Conservation (phyloP, 1,140 invertebrate species). For the Ceratitis capitata region DNA sequence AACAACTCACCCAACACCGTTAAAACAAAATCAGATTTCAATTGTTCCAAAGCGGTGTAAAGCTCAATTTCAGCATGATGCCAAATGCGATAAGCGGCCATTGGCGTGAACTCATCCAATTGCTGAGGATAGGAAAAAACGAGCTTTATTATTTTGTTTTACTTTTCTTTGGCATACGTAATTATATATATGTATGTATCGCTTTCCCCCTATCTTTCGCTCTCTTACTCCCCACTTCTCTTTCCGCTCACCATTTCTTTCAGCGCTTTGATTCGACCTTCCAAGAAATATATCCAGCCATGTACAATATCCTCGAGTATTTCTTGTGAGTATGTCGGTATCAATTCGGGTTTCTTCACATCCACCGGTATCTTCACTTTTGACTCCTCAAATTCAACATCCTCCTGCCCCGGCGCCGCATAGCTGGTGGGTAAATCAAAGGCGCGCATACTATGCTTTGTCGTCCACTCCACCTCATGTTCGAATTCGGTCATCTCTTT, state of each 20-base stretch:
- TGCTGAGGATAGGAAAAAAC: conserved; percentile 49
- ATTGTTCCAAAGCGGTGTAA: conserved; percentile 80
- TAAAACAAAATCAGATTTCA: conserved; percentile 76
- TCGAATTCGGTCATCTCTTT: conserved; percentile 57
- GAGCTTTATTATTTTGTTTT: too few species aligned
- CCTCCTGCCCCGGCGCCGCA: conserved; percentile 62
- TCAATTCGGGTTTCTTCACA: conserved; percentile 65
- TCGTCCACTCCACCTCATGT: conserved; percentile 66
- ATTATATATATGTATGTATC: too few species aligned
- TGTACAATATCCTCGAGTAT: conserved; percentile 73
- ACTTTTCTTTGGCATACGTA: background rate
- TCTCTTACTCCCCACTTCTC: too few species aligned
- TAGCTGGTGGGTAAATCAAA: conserved; percentile 73
- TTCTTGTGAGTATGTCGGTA: conserved; percentile 67
- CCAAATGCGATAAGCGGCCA: conserved; percentile 87
- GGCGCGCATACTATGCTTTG: conserved; percentile 75
- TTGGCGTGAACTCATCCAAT: conserved; percentile 76
- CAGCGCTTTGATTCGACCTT: conserved; percentile 68
- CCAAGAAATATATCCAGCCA: conserved; percentile 74
- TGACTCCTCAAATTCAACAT: conserved; percentile 67
- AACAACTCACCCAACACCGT: conserved; percentile 67
- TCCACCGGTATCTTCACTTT: conserved; percentile 66
- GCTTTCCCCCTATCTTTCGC: too few species aligned
- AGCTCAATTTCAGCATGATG: conserved; percentile 78
- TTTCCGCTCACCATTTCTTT: conserved; percentile 71